Evolutionary conservation across 23 tunicate genomes (phyloP), one percentile per base, ranked within the genome.

Genomic region (Trididemnum clinides): DNA sequence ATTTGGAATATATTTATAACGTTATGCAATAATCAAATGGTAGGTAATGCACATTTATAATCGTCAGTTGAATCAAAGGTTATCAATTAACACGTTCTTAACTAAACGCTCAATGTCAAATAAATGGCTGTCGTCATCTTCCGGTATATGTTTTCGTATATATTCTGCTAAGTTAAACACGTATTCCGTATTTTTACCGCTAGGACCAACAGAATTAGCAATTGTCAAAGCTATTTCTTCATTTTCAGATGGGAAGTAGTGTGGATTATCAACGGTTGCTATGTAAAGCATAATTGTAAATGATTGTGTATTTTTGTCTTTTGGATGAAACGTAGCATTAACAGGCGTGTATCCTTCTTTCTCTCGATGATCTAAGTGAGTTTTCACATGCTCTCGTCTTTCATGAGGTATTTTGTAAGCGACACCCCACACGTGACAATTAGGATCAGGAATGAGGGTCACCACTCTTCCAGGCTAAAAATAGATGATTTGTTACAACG

Each of bases 401-500:
- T 85, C 86, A 31, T 51, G 30, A 1, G 94, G 85, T 34, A 94
- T 80, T 51, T 81, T 89, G 81, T 89, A 94, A 4, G 98, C 98
- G 23, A 82, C 98, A 19, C 98, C 98, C 98, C 98, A 94, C 5
- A 94, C 98, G 19, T 34, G 33, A 50, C 62, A 62, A 22, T 76
- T 70, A 39, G 72, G 74, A 18, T 81, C 92, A 39, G 81, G 80
- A 34, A 89, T 64, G 50, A 94, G 35, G 2, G 98, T 94, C 1
- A 69, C 98, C 31, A 94, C 98, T 64, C 98, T 85, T 2, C 98
- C 98, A 57, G 98, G 98, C 98, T 94, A 84, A 36, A 73, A 37
- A 36, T n/a, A n/a, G n/a, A n/a, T n/a, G n/a, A n/a, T n/a, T n/a
- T n/a, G n/a, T n/a, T n/a, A n/a, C n/a, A n/a, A n/a, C n/a, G n/a